Evolutionary conservation across 2,797 vertebrate genomes (phyloP).

Genomic region (Tiaroga cobitis): DNA sequence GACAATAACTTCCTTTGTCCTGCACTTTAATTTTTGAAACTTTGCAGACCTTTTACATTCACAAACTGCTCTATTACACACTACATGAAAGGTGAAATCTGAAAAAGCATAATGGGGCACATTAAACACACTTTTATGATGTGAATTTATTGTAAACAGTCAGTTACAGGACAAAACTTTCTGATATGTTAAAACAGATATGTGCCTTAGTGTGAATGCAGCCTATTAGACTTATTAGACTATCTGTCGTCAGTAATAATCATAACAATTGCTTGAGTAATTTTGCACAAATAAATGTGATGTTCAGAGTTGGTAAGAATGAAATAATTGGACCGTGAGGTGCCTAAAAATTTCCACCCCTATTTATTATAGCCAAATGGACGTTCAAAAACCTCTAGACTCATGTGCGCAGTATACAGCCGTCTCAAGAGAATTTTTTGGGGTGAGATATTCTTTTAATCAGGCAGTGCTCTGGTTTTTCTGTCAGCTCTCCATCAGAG

Average conservation of each 20-base stretch:
- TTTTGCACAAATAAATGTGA: no score
- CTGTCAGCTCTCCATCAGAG: slow-evolving; percentile 15
- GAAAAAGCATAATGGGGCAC: no score
- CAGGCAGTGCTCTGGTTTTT: not conserved
- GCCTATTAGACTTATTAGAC: not conserved
- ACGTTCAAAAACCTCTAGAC: not conserved
- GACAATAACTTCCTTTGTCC: no score
- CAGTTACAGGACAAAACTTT: not conserved
- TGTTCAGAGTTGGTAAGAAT: no score
- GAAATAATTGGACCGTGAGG: no score
- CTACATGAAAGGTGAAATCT: no score
- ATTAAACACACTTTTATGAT: no score
- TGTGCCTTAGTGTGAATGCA: not conserved
- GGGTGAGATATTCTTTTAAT: not conserved
- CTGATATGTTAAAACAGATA: not conserved
- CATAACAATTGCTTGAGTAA: not conserved
- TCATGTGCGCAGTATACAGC: not conserved
- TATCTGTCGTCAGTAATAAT: not conserved
- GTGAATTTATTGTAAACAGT: no score
- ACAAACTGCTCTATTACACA: no score
- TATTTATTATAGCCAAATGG: not conserved
- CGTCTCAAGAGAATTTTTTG: not conserved
- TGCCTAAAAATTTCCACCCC: not conserved
- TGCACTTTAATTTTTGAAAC: no score
- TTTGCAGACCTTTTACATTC: no score